Evolutionary conservation across 2,888 invertebrate genomes (phyloP), one percentile per base, ranked within the genome.

Genomic region (Andrena camellia): DNA sequence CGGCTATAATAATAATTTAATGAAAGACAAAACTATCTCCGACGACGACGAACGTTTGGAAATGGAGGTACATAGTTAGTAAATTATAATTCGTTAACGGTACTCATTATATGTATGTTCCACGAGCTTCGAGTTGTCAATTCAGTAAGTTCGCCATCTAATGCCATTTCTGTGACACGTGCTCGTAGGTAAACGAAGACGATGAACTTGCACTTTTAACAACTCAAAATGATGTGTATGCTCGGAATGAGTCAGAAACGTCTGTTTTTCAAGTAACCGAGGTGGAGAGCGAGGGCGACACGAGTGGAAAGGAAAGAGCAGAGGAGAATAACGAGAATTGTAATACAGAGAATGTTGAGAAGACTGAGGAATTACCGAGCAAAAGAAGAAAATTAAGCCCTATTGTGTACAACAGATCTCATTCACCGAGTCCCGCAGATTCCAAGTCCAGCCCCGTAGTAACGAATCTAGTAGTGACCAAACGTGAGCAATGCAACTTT

Each of bases 321-420:
- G 88, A 87, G 70, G 90, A 89, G 80, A 93, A 90, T 74, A 92
- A 86, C 74, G 91, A 91, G 78, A 93, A 91, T 79, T 91, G 90
- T 78, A 92, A 92, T 68, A 90, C 84, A 48, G 91, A 90, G 85
- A 91, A 92, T 76, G 82, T 90, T 1, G 91, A 92, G 23, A 90
- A 90, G 64, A 90, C 88, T 35, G 90, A 88, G 29, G 90, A 91
- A 2, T 87, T 92, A 80, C 92, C 94, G 3, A 86, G 83, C 29
- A 93, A 89, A 73, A 89, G 90, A 60, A 89, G 93, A 85, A 94
- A 93, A 91, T 85, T 93, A n/a, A 94, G 93, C 84, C 94, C 94
- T 8, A 94, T 94, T 42, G 86, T 94, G 48, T 94, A 93, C 60
- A 92, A 90, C 29, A 90, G 93, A 84, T 92, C 93, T 66, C 88